Conservation (phyloP, 2,797 vertebrate species). For the Neostethus bicornis region DNA sequence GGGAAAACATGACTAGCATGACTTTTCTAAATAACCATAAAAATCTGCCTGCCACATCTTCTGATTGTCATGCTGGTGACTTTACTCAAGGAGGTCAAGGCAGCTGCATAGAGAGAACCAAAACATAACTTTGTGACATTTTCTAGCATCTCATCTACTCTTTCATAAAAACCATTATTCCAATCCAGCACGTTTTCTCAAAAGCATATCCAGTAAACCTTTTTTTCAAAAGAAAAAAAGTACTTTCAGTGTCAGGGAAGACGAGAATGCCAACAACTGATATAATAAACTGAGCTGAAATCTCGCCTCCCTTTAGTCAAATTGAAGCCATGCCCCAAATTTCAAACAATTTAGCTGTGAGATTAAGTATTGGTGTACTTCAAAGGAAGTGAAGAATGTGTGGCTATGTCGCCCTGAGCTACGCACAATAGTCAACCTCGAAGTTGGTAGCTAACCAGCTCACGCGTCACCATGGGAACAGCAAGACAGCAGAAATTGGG, state of each 20-base stretch:
- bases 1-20: neutral
- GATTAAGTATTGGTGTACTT: slow-evolving; percentile 68
- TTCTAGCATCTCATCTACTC: slow-evolving; percentile 15
- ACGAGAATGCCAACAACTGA: slow-evolving; percentile 22
- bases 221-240: slow-evolving; percentile 32
- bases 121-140: neutral
- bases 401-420: slow-evolving; percentile 45
- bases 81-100: neutral
- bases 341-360: slow-evolving; percentile 71
- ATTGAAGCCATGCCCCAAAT: slow-evolving; percentile 67
- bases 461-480: slow-evolving; percentile 43
- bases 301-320: slow-evolving; percentile 44
- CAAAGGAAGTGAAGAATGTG: slow-evolving; percentile 61
- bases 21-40: neutral
- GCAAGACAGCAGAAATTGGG: slow-evolving; percentile 26
- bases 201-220: slow-evolving; percentile 32
- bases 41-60: neutral
- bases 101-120: neutral
- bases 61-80: neutral
- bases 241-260: slow-evolving; percentile 37
- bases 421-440: slow-evolving; percentile 26
- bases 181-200: slow-evolving; percentile 43
- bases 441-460: slow-evolving; percentile 39
- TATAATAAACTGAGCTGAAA: slow-evolving; percentile 35
- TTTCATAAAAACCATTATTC: slow-evolving; percentile 36